Evolutionary conservation across 2,113 vertebrate genomes (phyloP).

Genomic region (Lanius collurio): DNA sequence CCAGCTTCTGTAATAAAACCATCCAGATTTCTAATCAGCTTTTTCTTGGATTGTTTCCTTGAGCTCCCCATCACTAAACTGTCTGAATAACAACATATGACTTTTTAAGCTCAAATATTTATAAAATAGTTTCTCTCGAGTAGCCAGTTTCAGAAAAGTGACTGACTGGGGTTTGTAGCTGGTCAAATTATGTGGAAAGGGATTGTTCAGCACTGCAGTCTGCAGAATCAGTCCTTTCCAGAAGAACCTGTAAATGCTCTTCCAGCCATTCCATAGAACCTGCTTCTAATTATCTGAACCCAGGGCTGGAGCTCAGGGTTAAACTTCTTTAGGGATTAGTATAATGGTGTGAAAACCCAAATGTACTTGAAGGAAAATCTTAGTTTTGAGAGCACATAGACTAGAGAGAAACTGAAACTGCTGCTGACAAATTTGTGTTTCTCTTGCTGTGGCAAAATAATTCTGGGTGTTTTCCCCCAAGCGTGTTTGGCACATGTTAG

Average conservation of each 20-base stretch:
- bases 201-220: not conserved
- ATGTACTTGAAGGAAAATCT: not conserved
- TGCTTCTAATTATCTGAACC: not conserved
- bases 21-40: not conserved
- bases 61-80: not conserved
- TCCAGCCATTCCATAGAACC: not conserved
- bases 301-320: not conserved
- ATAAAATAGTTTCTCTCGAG: not conserved
- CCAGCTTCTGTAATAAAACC: not conserved
- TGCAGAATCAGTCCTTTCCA: not conserved
- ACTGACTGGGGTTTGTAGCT: not conserved
- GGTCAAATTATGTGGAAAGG: not conserved
- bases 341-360: not conserved
- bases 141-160: not conserved
- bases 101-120: not conserved
- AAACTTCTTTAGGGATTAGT: not conserved
- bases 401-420: not conserved
- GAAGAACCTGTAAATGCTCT: not conserved
- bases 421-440: not conserved
- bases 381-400: not conserved
- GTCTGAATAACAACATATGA: not conserved
- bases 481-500: not conserved
- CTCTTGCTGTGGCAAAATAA: not conserved
- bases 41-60: not conserved
- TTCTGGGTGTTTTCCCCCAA: not conserved